A percentile compares a stretch with the other conserved stretches of the same genome.
Conservation (phyloP, 2,888 invertebrate genomes). For the Eupithecia subumbrata region DNA sequence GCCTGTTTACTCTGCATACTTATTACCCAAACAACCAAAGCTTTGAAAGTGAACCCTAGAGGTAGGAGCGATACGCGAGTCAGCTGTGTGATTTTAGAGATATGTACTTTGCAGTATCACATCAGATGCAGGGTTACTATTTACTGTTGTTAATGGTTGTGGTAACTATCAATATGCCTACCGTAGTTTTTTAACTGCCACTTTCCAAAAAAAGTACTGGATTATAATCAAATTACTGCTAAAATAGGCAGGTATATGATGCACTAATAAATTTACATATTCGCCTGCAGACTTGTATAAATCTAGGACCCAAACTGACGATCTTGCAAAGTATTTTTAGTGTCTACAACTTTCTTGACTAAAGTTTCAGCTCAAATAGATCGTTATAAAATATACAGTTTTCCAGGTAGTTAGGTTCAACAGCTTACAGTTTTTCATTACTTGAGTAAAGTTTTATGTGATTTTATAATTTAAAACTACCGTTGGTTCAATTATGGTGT, state of each 20-base stretch:
- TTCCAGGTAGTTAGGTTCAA: constrained; percentile 29
- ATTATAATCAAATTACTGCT: too few relatives aligned
- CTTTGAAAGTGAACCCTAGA: neutral
- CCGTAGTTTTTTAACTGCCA: neutral
- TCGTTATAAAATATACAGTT: constrained; percentile 31
- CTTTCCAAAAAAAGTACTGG: neutral
- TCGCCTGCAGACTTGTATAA: neutral
- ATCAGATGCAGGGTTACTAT: neutral
- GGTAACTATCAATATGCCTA: too few relatives aligned
- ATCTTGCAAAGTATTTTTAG: constrained; percentile 24
- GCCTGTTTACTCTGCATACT: neutral
- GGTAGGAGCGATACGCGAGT: neutral
- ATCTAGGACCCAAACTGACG: neutral
- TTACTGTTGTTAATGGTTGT: neutral
- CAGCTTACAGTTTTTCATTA: constrained; percentile 13
- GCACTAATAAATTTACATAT: too few relatives aligned
- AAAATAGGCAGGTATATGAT: too few relatives aligned
- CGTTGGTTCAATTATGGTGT: neutral
- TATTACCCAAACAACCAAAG: neutral
- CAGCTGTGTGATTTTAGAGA: neutral
- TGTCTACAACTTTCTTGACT: constrained; percentile 28
- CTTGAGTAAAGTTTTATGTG: neutral
- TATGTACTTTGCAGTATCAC: neutral
- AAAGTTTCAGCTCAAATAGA: constrained; percentile 22
- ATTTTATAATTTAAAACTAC: constrained; percentile 5